These are phyloP conservation scores for Bothrops jararaca DNA, from an alignment of 2,113 vertebrate species.

Conservation along the genomic window DNA sequence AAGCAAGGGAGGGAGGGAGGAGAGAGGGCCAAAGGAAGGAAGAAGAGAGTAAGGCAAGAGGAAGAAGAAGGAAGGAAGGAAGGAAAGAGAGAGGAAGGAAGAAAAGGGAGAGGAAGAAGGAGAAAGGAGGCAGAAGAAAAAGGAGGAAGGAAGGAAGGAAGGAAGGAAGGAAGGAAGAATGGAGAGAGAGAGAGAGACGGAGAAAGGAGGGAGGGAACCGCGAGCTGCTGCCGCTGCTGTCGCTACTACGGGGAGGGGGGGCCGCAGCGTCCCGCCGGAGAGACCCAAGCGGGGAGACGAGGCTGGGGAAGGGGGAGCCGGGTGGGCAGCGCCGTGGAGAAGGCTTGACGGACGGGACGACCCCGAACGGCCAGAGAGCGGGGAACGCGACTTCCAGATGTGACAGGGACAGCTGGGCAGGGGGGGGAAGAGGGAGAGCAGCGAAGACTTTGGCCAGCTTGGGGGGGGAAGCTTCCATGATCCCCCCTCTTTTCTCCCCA, in stretches of 20 bases:
- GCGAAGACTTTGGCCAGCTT: not conserved
- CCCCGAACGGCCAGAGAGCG: not conserved
- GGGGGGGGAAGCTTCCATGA: not conserved
- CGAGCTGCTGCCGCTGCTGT: not conserved
- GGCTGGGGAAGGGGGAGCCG: not conserved
- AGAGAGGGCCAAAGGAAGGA: no score
- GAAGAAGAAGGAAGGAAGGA: no score
- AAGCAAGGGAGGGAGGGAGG: no score
- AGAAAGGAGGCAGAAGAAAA: not conserved
- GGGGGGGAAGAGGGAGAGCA: accelerated
- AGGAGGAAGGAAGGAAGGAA: no score
- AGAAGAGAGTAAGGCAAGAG: not conserved
- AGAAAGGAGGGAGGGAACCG: no score
- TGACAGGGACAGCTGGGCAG: not conserved
- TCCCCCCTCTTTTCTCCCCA: not conserved
- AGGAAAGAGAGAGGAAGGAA: not conserved
- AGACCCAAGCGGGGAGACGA: not conserved
- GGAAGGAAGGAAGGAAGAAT: no score
- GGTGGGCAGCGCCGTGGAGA: accelerated
- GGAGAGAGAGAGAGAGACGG: no score
- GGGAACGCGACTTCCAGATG: not conserved
- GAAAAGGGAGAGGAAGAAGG: not conserved
- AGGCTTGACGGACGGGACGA: not conserved
- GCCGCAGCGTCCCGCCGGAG: not conserved
- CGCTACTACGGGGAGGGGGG: no score